phyloP scores from a whole-genome alignment of 2,888 invertebrate genomes.

The Omphaloscelis lunosa region DNA sequence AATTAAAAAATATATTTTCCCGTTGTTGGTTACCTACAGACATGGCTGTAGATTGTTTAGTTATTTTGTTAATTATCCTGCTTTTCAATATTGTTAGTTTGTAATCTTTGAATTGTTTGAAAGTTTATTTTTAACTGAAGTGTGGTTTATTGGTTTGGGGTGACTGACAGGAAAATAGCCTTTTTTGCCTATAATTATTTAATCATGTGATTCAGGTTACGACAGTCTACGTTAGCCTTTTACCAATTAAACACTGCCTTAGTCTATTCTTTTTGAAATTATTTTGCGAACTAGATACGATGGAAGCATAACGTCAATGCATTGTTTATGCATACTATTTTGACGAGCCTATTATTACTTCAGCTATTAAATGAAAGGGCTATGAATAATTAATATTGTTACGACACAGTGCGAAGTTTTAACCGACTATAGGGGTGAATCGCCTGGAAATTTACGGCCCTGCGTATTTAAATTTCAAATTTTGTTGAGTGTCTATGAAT shows the following conservation, averaged over 20 bases:
- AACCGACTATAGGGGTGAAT: conserved; percentile 44
- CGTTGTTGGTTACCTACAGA: conserved; percentile 8
- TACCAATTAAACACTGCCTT: neutral
- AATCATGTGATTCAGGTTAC: neutral
- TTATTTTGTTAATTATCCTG: conserved; percentile 18
- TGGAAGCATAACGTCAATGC: neutral
- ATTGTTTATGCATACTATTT: conserved; percentile 16
- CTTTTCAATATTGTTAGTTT: conserved; percentile 6
- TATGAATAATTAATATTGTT: conserved; percentile 53
- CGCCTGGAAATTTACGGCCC: conserved; percentile 53
- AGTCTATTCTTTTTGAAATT: neutral
- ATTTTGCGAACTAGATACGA: neutral
- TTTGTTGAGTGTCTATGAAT: conserved; percentile 45
- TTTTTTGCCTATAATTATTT: neutral
- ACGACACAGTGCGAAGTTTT: conserved; percentile 22
- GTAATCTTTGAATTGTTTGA: neutral
- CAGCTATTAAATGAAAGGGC: conserved; percentile 33
- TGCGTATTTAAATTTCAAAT: conserved; percentile 71
- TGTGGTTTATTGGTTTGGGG: neutral
- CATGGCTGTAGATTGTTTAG: conserved; percentile 9
- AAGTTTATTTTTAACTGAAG: neutral
- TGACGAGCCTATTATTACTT: conserved; percentile 11
- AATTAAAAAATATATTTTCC: conserved; percentile 44
- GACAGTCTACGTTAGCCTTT: neutral
- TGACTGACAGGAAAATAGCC: neutral